Percentiles rank a stretch among this genome's conserved stretches.
These are phyloP conservation scores for Sceloporus tristichus DNA, from an alignment of 2,113 vertebrate species.

Conservation along the genomic window DNA sequence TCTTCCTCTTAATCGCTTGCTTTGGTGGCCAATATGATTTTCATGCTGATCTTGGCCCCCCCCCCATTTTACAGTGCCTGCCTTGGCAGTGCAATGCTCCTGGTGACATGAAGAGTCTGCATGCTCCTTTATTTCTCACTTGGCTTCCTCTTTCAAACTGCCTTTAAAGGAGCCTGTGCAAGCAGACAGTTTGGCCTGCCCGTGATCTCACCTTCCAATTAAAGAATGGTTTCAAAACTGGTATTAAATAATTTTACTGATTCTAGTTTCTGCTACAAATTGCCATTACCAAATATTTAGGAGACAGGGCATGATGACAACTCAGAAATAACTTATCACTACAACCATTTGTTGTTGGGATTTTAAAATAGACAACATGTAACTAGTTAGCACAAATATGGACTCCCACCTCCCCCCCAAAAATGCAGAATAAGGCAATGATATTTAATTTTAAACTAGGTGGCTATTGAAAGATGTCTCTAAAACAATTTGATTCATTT, in stretches of 20 bases:
- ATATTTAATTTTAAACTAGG: background rate
- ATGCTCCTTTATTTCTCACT: background rate
- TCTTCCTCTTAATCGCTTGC: constrained; percentile 34
- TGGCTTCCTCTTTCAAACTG: background rate
- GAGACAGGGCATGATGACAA: constrained; percentile 20
- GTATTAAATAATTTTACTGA: background rate
- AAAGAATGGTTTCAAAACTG: background rate
- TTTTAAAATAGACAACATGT: background rate
- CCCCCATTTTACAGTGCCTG: background rate
- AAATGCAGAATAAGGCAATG: constrained; percentile 16
- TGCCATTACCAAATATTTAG: background rate
- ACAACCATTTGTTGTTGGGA: background rate
- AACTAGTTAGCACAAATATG: background rate
- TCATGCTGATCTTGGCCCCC: background rate
- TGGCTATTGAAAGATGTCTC: background rate
- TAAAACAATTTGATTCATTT: background rate
- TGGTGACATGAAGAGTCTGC: background rate
- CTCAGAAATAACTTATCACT: background rate
- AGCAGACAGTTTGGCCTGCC: background rate
- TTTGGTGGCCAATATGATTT: constrained; percentile 14
- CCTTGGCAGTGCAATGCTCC: background rate
- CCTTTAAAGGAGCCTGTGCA: background rate
- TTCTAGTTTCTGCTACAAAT: background rate
- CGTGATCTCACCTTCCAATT: background rate
- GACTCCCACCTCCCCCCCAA: background rate